phyloP scores from a whole-genome alignment of 1,140 invertebrate species.

The Drosophila cardini region DNA sequence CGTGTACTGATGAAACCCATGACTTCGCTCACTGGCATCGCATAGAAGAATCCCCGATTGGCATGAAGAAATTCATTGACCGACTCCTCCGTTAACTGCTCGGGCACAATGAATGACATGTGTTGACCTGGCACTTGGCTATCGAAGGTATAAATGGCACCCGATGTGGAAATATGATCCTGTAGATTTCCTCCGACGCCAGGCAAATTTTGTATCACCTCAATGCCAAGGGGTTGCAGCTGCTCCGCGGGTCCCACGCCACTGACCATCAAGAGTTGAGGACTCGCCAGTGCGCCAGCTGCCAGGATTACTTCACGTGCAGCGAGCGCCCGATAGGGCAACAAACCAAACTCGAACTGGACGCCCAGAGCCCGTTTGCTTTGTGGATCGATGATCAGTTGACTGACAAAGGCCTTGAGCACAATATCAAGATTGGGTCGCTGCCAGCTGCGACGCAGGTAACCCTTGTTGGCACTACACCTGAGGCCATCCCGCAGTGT shows the following conservation, averaged over 20 bases:
- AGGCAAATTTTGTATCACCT: conserved; percentile 86
- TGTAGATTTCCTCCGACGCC: conserved; percentile 93
- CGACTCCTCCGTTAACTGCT: conserved; percentile 85
- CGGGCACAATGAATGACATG: conserved; percentile 87
- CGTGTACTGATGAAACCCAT: conserved; percentile 92
- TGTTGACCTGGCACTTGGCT: conserved; percentile 85
- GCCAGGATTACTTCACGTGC: conserved; percentile 90
- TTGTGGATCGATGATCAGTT: conserved; percentile 87
- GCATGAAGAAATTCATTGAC: conserved; percentile 87
- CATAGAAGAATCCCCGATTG: conserved; percentile 87
- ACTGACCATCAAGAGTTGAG: conserved; percentile 93
- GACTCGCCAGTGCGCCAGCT: conserved; percentile 90
- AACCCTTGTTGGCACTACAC: conserved; percentile 93
- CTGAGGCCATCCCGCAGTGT: conserved; percentile 92
- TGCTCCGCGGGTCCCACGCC: conserved; percentile 89
- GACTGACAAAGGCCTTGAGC: conserved; percentile 88
- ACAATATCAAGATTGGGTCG: conserved; percentile 91
- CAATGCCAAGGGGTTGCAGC: conserved; percentile 86
- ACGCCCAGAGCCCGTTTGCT: conserved; percentile 88
- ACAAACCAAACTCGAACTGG: conserved; percentile 86
- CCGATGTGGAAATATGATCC: conserved; percentile 90
- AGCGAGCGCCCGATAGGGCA: conserved; percentile 85
- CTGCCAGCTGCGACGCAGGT: conserved; percentile 89
- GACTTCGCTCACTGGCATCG: conserved; percentile 89
- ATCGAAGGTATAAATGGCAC: conserved; percentile 86